phyloP scores from a whole-genome alignment of 2,888 invertebrate species.

The Leptothorax acervorum region DNA sequence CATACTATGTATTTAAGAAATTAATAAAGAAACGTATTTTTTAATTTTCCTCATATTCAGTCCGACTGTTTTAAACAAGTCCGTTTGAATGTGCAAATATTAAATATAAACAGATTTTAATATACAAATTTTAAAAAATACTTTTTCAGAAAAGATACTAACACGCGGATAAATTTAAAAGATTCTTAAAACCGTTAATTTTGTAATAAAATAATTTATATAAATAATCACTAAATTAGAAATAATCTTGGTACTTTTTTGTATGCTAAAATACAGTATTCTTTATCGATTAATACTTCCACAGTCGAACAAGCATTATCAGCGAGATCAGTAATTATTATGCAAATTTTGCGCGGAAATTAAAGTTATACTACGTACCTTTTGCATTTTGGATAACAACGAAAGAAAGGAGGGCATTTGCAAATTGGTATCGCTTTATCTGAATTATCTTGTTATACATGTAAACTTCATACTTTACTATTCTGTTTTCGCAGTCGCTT shows the following conservation, averaged over 20 bases:
- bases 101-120: too few relatives aligned
- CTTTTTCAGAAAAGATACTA: too few relatives aligned
- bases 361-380: background rate
- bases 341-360: slow-evolving; percentile 7
- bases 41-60: background rate
- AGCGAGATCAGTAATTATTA: background rate
- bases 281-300: background rate
- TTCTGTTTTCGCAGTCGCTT: slow-evolving; percentile 18
- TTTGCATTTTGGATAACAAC: background rate
- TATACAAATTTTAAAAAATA: too few relatives aligned
- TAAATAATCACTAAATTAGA: background rate
- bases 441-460: background rate
- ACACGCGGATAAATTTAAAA: too few relatives aligned
- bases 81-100: too few relatives aligned
- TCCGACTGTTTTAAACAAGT: background rate
- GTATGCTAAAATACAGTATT: background rate
- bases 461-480: slow-evolving; percentile 29
- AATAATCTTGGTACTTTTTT: background rate
- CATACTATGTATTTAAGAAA: background rate
- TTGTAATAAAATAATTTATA: background rate
- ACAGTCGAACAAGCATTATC: background rate
- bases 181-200: background rate
- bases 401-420: background rate
- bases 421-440: background rate
- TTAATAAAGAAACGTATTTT: background rate